Evolutionary conservation across 2,113 vertebrate species (phyloP).

Genomic region (Brevimyrus niger): DNA sequence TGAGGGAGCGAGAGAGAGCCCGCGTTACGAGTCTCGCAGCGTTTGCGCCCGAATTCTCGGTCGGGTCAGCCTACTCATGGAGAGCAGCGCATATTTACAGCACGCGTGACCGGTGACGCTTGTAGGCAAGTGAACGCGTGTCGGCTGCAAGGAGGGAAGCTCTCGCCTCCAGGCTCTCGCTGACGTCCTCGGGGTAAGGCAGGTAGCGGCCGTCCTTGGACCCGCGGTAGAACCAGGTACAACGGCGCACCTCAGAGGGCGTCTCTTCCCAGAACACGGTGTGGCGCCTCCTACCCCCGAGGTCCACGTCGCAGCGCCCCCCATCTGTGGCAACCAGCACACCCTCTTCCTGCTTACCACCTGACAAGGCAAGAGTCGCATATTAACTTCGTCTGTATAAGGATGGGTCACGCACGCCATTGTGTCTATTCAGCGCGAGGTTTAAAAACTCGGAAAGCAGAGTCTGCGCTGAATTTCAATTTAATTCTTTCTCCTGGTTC

Average conservation of each 20-base stretch:
- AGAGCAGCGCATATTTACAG: not conserved
- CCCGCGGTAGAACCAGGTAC: slow-evolving; percentile 94
- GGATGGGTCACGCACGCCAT: not conserved
- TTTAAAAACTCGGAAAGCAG: not conserved
- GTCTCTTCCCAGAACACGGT: slow-evolving; percentile 89
- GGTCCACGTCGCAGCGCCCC: slow-evolving; percentile 77
- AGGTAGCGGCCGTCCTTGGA: slow-evolving; percentile 83
- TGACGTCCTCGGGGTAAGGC: slow-evolving; percentile 81
- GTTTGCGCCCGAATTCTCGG: not conserved
- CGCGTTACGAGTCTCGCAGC: not conserved
- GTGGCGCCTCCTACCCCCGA: slow-evolving; percentile 65
- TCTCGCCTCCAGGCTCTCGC: slow-evolving; percentile 77
- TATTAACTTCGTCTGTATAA: slow-evolving; percentile 29
- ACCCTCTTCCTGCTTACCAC: slow-evolving; percentile 32
- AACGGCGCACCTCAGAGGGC: slow-evolving; percentile 76
- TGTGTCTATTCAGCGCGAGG: not conserved
- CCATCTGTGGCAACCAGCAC: slow-evolving; percentile 78
- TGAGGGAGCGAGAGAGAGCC: slow-evolving; percentile 32
- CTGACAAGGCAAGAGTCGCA: slow-evolving; percentile 6
- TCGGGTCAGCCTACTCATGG: not conserved
- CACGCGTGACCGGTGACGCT: not conserved
- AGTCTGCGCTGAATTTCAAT: not conserved
- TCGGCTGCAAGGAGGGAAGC: not conserved
- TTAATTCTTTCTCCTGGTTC: not conserved
- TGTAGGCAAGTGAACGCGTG: not conserved